Conservation (phyloP, 2,113 vertebrate genomes). For the Nicator chloris region DNA sequence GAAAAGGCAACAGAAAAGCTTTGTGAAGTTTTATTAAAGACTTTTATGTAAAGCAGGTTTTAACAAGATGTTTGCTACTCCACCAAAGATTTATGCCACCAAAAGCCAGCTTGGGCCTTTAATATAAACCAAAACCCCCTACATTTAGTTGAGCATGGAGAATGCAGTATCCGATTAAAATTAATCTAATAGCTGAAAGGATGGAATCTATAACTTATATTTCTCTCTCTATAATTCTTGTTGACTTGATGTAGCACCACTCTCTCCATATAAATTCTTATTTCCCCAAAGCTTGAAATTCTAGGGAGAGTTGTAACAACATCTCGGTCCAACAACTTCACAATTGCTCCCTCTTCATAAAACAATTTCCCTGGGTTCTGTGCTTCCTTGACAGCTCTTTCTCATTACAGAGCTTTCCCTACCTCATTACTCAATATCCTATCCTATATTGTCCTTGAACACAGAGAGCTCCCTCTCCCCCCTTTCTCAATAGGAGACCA, state of each 20-base stretch:
- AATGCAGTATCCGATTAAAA: background rate
- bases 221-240: slow-evolving; percentile 21
- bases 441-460: background rate
- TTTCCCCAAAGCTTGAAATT: slow-evolving; percentile 12
- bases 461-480: background rate
- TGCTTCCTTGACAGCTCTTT: slow-evolving; percentile 37
- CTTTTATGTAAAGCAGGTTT: background rate
- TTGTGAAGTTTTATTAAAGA: background rate
- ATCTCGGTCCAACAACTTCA: background rate
- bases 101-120: background rate
- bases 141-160: background rate
- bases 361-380: background rate
- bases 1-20: background rate
- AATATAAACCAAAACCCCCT: background rate
- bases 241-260: slow-evolving; percentile 5
- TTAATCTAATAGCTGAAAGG: background rate
- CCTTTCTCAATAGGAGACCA: background rate
- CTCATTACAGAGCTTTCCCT: slow-evolving; percentile 8
- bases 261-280: background rate
- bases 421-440: slow-evolving; percentile 1
- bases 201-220: background rate
- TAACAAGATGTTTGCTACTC: background rate
- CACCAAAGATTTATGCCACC: background rate
- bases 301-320: slow-evolving; percentile 13
- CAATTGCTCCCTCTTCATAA: background rate